These are phyloP conservation scores for Darwinula stevensoni DNA, from an alignment of 2,888 invertebrate genomes.

Conservation along the genomic window DNA sequence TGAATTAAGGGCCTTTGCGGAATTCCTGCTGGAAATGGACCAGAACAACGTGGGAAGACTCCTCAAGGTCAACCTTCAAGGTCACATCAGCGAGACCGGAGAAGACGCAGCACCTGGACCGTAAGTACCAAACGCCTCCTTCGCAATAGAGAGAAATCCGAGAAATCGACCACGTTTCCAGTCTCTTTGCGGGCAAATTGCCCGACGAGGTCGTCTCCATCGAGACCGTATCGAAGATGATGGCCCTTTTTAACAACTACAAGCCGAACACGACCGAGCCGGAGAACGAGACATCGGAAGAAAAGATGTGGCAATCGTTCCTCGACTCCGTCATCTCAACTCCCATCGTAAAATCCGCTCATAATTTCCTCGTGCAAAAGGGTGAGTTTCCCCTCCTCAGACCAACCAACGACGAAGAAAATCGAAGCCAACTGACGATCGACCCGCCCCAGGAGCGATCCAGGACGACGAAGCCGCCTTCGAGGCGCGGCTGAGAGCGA, in stretches of 20 bases:
- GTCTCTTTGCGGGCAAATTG: neutral
- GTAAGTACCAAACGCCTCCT: neutral
- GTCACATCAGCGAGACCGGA: neutral
- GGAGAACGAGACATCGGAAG: slow-evolving; percentile 38
- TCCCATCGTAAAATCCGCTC: slow-evolving; percentile 31
- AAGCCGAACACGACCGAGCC: slow-evolving; percentile 36
- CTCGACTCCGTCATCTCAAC: slow-evolving; percentile 49
- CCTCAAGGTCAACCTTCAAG: neutral
- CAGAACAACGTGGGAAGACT: neutral
- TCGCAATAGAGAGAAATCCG: no score
- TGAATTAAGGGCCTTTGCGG: no score
- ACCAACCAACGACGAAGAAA: no score
- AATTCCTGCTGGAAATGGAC: neutral
- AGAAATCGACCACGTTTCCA: no score
- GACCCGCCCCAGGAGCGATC: no score
- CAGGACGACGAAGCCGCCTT: slow-evolving; percentile 9
- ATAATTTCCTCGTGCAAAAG: slow-evolving; percentile 29
- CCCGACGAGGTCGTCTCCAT: neutral
- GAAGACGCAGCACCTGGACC: neutral
- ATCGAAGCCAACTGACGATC: no score
- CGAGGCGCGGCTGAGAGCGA: slow-evolving; percentile 12
- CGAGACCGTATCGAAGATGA: slow-evolving; percentile 33
- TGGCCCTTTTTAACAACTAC: slow-evolving; percentile 54
- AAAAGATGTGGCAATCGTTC: slow-evolving; percentile 41
- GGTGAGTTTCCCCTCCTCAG: slow-evolving; percentile 19